These are phyloP conservation scores for Microctenopoma steveboyesi DNA, from an alignment of 2,797 vertebrate genomes.

Conservation along the genomic window DNA sequence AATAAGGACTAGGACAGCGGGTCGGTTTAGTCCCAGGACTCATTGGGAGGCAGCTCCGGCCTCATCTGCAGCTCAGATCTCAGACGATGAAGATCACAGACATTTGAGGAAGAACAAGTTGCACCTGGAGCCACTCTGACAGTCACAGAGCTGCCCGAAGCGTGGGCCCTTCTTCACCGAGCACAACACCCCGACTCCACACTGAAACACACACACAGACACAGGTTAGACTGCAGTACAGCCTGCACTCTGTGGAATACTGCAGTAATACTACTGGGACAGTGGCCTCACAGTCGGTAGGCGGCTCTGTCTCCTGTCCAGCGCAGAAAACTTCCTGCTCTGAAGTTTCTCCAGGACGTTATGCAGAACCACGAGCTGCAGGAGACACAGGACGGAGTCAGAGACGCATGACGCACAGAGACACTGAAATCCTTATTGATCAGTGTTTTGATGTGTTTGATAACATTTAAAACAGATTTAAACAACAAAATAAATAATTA, in stretches of 20 bases:
- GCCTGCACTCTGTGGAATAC: background rate
- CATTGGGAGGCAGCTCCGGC: background rate
- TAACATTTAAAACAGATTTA: too few relatives aligned
- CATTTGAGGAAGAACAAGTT: constrained; percentile 15
- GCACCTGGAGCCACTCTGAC: constrained; percentile 4
- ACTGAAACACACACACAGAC: background rate
- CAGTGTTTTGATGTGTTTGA: too few relatives aligned
- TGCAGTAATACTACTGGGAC: background rate
- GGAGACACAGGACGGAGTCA: background rate
- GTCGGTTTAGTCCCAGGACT: background rate
- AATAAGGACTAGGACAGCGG: too few relatives aligned
- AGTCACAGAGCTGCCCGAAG: constrained; percentile 2
- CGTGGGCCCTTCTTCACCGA: background rate
- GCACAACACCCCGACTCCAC: background rate
- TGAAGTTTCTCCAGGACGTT: constrained; percentile 6
- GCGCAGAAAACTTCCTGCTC: background rate
- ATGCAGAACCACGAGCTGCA: background rate
- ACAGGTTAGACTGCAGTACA: background rate
- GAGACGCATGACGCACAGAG: too few relatives aligned
- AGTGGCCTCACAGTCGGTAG: background rate
- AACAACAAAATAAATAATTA: too few relatives aligned
- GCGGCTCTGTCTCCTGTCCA: background rate
- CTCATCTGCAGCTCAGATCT: background rate
- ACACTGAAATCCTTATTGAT: too few relatives aligned
- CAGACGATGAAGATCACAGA: background rate